Base-by-base conservation (phyloP, 2,113 vertebrate species). In the Machaerirhynchus nigripectus region DNA sequence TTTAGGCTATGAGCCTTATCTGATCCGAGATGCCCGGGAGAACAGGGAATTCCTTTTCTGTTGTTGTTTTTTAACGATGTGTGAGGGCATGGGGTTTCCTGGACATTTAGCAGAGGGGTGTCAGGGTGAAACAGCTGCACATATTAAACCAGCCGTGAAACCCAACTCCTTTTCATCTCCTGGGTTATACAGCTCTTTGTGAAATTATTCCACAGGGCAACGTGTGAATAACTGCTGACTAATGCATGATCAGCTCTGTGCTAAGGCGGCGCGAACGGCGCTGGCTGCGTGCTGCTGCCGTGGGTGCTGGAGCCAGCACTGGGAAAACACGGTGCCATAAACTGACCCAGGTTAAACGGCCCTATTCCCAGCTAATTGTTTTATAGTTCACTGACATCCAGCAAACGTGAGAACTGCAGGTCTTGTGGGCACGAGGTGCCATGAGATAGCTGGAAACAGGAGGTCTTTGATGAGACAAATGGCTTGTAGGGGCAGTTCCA, bases 401-500 rank as follows among this genome's bases (percentile, higher is more conserved):
- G 90, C 94, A 91, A 94, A 95, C 49, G 96, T 96, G 97, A 96
- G 96, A 97, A 95, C 74, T 94, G 92, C 85, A 89, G 93, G 40
- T 75, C 80, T 39, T 83, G 84, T 4, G 91, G 93, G 78, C 87
- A 89, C 35, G 86, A 95, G 95, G 93, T 95, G 96, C 92, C 84
- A 74, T 80, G 90, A 80, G 89, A 59, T 67, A 64, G 96, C 52
- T 65, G 94, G 96, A 90, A 98, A 97, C 87, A 95, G 93, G 55
- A 95, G 60, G 95, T 47, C 97, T 98, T 97, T 98, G 97, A 98
- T 97, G 97, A 46, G 17, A 91, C 95, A 94, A 95, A 97, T 95
- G 92, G 96, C 87, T 78, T 30, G 53, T 39, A 96, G 79, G 88
- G 91, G 67, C 78, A 95, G 84, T 21, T 92, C 85, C 86, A 93